phyloP scores from a whole-genome alignment of 1,140 invertebrate genomes.

The Solen grandis region DNA sequence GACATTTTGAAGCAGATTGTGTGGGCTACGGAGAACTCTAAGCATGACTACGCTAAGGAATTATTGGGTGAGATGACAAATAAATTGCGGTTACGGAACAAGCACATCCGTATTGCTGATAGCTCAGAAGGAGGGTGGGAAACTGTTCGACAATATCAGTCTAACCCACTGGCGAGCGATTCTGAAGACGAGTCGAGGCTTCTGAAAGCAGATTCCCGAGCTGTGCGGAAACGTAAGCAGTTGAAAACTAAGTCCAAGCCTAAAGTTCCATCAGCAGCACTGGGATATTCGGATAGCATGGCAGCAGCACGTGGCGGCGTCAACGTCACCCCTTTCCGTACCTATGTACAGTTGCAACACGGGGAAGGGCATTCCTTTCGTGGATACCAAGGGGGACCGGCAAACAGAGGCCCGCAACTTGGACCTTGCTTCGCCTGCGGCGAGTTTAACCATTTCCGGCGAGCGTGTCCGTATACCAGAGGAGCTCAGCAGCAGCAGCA shows the following conservation, averaged over 20 bases:
- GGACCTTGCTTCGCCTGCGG: slow-evolving; percentile 8
- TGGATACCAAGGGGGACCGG: too few species aligned
- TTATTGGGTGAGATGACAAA: background rate
- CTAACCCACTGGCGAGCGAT: slow-evolving; percentile 3
- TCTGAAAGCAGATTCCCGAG: background rate
- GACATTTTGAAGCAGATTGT: background rate
- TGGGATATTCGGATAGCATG: too few species aligned
- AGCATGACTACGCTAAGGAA: background rate
- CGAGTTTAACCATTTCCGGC: background rate
- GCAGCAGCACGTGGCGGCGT: too few species aligned
- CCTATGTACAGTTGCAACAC: too few species aligned
- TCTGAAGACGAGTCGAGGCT: background rate
- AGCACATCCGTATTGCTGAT: background rate
- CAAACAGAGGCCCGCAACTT: too few species aligned
- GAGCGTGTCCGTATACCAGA: background rate
- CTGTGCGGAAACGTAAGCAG: background rate
- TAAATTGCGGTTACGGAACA: background rate
- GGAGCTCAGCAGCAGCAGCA: background rate
- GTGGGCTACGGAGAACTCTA: background rate
- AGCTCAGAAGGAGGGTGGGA: slow-evolving; percentile 1
- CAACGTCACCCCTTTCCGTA: too few species aligned
- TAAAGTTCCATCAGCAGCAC: too few species aligned
- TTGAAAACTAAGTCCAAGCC: too few species aligned
- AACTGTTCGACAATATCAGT: background rate
- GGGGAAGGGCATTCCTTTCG: too few species aligned